phyloP scores from a whole-genome alignment of 2,888 invertebrate genomes.

The Rhopalosiphum nymphaeae region DNA sequence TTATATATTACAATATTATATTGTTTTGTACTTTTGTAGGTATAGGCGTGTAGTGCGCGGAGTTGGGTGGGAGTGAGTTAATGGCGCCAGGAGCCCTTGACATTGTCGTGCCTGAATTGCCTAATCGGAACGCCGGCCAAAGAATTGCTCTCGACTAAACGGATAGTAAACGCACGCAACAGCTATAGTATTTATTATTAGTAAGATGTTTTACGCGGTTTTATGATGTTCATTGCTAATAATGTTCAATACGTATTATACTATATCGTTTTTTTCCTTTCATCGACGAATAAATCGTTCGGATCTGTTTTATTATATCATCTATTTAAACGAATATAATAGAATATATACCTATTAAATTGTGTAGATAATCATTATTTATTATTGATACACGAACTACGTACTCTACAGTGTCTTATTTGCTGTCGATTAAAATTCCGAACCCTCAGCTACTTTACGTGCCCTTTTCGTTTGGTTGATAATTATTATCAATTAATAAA shows the following conservation, averaged over 20 bases:
- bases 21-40: not conserved
- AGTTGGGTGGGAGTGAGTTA: not conserved
- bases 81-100: slow-evolving; percentile 53
- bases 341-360: not conserved
- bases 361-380: not conserved
- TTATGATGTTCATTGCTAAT: not conserved
- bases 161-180: not conserved
- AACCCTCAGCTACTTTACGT: not conserved
- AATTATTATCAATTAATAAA: slow-evolving; percentile 6
- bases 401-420: not conserved
- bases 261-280: not conserved
- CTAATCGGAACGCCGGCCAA: slow-evolving; percentile 64
- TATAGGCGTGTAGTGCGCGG: not conserved
- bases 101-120: slow-evolving; percentile 64
- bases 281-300: not conserved
- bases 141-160: not conserved
- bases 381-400: not conserved
- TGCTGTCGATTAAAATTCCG: not conserved
- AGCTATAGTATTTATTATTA: not conserved
- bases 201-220: not conserved
- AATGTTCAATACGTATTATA: not conserved
- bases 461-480: not conserved
- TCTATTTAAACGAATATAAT: not conserved
- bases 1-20: not conserved
- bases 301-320: not conserved